These are phyloP conservation scores for Phaetusa simplex DNA, from an alignment of 2,113 vertebrate species.

Conservation along the genomic window DNA sequence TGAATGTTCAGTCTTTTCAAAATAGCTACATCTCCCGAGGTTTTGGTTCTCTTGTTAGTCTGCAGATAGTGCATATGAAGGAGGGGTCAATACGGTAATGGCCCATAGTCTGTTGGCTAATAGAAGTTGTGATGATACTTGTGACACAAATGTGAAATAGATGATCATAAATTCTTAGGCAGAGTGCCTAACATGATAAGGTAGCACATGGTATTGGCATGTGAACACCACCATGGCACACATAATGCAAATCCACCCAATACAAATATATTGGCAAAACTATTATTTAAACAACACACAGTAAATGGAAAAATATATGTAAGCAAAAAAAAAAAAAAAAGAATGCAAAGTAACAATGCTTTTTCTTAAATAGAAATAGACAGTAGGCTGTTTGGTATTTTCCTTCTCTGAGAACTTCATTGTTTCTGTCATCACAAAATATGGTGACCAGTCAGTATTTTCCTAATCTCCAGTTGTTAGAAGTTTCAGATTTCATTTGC, in stretches of 20 bases:
- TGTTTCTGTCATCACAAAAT: not conserved
- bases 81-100: not conserved
- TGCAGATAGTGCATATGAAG: not conserved
- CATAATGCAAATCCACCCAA: not conserved
- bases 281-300: not conserved
- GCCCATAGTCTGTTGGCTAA: not conserved
- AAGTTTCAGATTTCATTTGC: not conserved
- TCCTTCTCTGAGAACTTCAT: not conserved
- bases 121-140: not conserved
- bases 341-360: not conserved
- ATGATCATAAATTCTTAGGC: not conserved
- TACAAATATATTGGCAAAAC: not conserved
- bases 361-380: not conserved
- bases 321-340: not conserved
- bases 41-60: not conserved
- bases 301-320: not conserved
- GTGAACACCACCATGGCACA: not conserved
- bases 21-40: not conserved
- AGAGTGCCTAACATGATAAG: not conserved
- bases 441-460: not conserved
- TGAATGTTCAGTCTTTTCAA: conserved; percentile 57
- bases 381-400: not conserved
- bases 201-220: not conserved
- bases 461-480: not conserved
- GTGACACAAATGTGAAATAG: not conserved